A percentile compares a stretch with the other conserved stretches of the same genome.
Evolutionary conservation across 2,113 vertebrate species (phyloP).

Genomic region (Otocyon megalotis): DNA sequence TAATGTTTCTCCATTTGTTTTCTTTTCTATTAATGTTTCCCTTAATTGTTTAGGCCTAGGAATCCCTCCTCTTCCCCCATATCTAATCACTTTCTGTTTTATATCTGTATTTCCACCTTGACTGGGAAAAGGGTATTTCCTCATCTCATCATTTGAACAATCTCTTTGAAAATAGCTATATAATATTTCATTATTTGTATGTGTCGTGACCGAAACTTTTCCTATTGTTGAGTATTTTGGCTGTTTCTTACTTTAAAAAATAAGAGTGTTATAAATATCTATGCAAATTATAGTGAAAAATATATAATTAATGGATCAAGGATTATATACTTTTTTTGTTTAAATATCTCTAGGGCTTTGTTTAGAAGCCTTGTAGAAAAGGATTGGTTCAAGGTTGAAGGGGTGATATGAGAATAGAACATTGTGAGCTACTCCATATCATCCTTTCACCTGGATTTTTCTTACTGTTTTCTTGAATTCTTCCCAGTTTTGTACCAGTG

Average conservation of each 20-base stretch:
- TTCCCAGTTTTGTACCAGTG: background rate
- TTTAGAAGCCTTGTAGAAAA: background rate
- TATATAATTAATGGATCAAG: background rate
- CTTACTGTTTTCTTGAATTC: background rate
- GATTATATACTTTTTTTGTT: background rate
- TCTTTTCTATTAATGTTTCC: background rate
- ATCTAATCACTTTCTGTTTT: slow-evolving; percentile 19
- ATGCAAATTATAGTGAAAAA: background rate
- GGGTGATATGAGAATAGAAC: background rate
- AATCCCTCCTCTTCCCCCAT: background rate
- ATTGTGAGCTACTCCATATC: background rate
- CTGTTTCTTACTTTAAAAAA: background rate
- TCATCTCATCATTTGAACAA: background rate
- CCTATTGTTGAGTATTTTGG: background rate
- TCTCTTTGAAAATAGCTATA: background rate
- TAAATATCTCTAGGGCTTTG: background rate
- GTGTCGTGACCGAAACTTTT: background rate
- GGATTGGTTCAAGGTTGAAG: background rate
- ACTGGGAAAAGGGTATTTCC: background rate
- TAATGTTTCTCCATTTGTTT: background rate
- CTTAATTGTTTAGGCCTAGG: background rate
- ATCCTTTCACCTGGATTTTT: background rate
- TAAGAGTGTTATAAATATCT: background rate
- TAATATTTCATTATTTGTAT: background rate
- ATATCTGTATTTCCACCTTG: background rate